phyloP scores from a whole-genome alignment of 1,140 invertebrate species.

The Drosophila ohnishii region DNA sequence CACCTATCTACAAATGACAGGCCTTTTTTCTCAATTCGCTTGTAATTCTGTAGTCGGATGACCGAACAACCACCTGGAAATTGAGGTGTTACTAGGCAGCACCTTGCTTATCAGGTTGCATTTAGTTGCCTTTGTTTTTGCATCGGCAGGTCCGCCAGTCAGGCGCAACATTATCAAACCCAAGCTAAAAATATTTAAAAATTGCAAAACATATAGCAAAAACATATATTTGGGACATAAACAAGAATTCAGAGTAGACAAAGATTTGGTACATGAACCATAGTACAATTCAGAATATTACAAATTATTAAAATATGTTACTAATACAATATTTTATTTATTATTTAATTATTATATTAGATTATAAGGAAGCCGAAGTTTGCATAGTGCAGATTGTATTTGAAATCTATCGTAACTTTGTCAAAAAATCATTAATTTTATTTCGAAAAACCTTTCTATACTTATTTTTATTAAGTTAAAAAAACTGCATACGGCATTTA shows the following conservation, averaged over 20 bases:
- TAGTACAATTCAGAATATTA: slow-evolving; percentile 4
- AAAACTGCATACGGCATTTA: too few species aligned
- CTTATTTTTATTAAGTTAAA: too few species aligned
- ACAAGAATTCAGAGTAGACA: slow-evolving; percentile 13
- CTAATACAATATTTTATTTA: too few species aligned
- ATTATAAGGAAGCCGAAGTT: too few species aligned
- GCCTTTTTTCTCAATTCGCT: neutral
- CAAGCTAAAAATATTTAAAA: slow-evolving; percentile 38
- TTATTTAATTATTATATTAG: too few species aligned
- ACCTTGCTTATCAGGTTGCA: slow-evolving; percentile 24
- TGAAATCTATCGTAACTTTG: too few species aligned
- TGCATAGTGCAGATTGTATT: too few species aligned
- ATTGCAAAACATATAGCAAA: slow-evolving; percentile 31
- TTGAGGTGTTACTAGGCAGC: slow-evolving; percentile 29
- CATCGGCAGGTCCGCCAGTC: slow-evolving; percentile 6
- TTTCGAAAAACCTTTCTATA: too few species aligned
- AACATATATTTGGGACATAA: slow-evolving; percentile 7
- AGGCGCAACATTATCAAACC: slow-evolving; percentile 37
- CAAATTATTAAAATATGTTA: too few species aligned
- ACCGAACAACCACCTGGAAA: slow-evolving; percentile 22
- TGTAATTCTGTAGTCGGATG: too few species aligned
- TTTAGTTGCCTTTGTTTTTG: slow-evolving; percentile 15
- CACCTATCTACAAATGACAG: slow-evolving; percentile 9
- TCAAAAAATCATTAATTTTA: too few species aligned
- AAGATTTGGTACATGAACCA: slow-evolving; percentile 19